Evolutionary conservation across 2,888 invertebrate genomes (phyloP).

Genomic region (Xestoiulus laeticollis): DNA sequence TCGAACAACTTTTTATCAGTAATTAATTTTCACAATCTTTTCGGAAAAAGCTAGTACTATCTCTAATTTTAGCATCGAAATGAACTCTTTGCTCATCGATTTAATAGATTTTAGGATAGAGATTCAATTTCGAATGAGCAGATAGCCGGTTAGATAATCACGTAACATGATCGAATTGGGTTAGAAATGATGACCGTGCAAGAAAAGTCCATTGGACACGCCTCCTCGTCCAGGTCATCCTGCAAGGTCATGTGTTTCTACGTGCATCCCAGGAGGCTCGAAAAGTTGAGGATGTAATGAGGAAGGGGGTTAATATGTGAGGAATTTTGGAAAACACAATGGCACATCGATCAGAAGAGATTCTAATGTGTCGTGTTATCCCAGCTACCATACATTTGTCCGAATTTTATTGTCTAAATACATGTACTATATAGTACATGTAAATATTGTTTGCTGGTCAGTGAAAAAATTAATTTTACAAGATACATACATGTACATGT

Average conservation of each 20-base stretch:
- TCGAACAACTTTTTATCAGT: neutral
- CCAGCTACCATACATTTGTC: too few relatives aligned
- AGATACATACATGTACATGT: too few relatives aligned
- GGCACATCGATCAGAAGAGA: too few relatives aligned
- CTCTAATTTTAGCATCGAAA: neutral
- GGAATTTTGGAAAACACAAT: too few relatives aligned
- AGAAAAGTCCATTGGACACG: neutral
- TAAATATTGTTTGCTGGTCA: too few relatives aligned
- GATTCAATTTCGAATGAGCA: neutral
- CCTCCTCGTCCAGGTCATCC: conserved; percentile 4
- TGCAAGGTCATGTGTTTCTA: neutral
- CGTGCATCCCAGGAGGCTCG: neutral
- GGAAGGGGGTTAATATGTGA: too few relatives aligned
- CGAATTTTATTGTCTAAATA: too few relatives aligned
- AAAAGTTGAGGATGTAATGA: too few relatives aligned
- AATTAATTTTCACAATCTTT: neutral
- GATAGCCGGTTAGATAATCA: neutral
- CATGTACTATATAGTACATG: too few relatives aligned
- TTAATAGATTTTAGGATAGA: neutral
- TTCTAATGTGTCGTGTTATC: too few relatives aligned
- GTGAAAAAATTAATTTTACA: too few relatives aligned
- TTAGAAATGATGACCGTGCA: neutral
- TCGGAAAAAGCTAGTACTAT: neutral
- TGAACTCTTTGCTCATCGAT: neutral
- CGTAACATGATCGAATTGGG: conserved; percentile 1